phyloP scores from a whole-genome alignment of 2,113 vertebrate genomes.

The Amblyopsis rosae region DNA sequence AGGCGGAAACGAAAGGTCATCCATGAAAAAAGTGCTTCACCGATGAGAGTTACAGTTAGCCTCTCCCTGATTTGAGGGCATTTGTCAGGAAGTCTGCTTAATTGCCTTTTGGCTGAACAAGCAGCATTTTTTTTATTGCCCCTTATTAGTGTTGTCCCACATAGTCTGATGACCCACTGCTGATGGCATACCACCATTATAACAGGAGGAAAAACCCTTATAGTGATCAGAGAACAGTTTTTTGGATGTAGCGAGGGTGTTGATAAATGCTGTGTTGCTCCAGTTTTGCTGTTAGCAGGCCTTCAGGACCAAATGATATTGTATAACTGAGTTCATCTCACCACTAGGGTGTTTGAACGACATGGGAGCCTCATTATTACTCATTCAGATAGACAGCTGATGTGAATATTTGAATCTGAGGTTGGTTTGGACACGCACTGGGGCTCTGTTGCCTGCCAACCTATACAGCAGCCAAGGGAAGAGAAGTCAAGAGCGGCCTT shows the following conservation, averaged over 20 bases:
- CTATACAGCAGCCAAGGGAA: slow-evolving; percentile 30
- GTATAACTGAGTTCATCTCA: slow-evolving; percentile 31
- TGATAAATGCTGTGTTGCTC: slow-evolving; percentile 25
- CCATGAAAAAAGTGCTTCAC: not conserved
- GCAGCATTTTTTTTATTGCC: not conserved
- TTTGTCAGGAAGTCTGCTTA: slow-evolving; percentile 9
- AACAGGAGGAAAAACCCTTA: slow-evolving; percentile 12
- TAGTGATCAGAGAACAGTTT: not conserved
- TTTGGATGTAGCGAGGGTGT: slow-evolving; percentile 5
- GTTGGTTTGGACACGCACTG: not conserved
- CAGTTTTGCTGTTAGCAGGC: slow-evolving; percentile 11
- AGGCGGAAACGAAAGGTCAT: not conserved
- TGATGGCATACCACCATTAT: not conserved
- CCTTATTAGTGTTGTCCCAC: slow-evolving; percentile 3
- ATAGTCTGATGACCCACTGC: not conserved
- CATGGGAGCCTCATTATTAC: slow-evolving; percentile 25
- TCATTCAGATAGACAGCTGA: slow-evolving; percentile 32
- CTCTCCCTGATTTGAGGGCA: not conserved
- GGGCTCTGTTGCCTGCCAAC: slow-evolving; percentile 1
- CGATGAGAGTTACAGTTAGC: slow-evolving; percentile 17
- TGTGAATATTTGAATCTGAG: slow-evolving; percentile 17
- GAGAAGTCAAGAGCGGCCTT: slow-evolving; percentile 26
- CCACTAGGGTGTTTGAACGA: slow-evolving; percentile 16
- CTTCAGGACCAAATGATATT: slow-evolving; percentile 11
- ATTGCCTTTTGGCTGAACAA: not conserved